A percentile compares a stretch with the other conserved stretches of the same genome.
Conservation (phyloP, 2,888 invertebrate species). For the Cetonia aurata region DNA sequence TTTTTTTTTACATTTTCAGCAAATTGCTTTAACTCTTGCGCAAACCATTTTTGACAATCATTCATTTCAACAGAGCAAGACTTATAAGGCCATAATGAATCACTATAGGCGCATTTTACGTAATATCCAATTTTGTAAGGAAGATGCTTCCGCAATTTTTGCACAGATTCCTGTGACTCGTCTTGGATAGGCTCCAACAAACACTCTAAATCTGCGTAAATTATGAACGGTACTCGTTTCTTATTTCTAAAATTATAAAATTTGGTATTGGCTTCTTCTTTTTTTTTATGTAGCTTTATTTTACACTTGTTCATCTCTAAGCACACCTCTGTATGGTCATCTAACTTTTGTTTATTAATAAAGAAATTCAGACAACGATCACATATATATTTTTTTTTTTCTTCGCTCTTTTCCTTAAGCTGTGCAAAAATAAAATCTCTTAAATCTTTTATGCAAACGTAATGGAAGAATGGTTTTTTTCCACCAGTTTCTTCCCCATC, state of each 20-base stretch:
- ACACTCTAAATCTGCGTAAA: not conserved
- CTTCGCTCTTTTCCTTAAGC: not conserved
- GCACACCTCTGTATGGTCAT: not conserved
- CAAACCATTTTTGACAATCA: conserved; percentile 43
- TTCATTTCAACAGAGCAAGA: conserved; percentile 41
- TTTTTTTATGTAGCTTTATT: too few relatives aligned
- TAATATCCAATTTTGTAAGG: conserved; percentile 42
- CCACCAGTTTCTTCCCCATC: not conserved
- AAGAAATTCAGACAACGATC: conserved; percentile 46
- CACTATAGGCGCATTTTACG: conserved; percentile 45
- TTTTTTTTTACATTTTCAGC: conserved; percentile 34
- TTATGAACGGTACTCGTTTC: conserved; percentile 38
- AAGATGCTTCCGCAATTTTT: conserved; percentile 35
- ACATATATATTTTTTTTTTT: conserved; percentile 25
- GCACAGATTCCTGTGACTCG: too few relatives aligned
- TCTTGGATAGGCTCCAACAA: not conserved
- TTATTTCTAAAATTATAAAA: conserved; percentile 43
- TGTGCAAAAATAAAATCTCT: conserved; percentile 14
- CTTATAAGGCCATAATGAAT: conserved; percentile 32
- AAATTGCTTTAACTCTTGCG: conserved; percentile 24
- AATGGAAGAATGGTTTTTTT: conserved; percentile 24
- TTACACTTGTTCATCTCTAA: too few relatives aligned
- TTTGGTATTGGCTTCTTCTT: too few relatives aligned
- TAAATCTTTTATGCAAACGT: conserved; percentile 43
- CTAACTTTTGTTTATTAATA: not conserved